Conservation (phyloP, 2,888 invertebrate genomes). For the Congeria kusceri region DNA sequence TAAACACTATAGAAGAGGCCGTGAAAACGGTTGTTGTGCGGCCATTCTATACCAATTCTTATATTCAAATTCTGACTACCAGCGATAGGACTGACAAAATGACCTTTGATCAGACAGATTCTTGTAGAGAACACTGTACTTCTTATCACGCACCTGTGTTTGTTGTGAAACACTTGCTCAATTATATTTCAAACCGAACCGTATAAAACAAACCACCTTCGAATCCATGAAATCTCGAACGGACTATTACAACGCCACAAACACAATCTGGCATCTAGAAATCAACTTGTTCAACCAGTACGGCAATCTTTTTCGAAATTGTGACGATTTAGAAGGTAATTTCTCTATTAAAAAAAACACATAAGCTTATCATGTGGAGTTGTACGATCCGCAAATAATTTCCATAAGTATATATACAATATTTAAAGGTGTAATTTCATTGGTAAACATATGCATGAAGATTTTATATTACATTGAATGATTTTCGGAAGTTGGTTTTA, state of each 20-base stretch:
- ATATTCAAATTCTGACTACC: conserved; percentile 66
- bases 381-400: no score
- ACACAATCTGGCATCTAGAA: conserved; percentile 8
- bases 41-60: conserved; percentile 75
- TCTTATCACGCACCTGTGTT: conserved; percentile 71
- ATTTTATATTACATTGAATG: no score
- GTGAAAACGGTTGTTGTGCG: conserved; percentile 52
- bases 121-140: background rate
- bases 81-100: conserved; percentile 9
- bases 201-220: background rate
- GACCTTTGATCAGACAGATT: background rate
- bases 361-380: no score
- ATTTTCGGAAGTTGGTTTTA: no score
- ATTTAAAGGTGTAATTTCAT: no score
- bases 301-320: conserved; percentile 79
- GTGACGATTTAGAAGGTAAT: conserved; percentile 81
- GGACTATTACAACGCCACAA: no score
- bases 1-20: conserved; percentile 47
- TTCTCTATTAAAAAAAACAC: no score
- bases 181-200: background rate
- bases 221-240: background rate
- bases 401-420: no score
- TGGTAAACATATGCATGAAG: no score
- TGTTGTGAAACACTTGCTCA: conserved; percentile 42
- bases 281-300: conserved; percentile 73